Percentiles rank a stretch among this genome's conserved stretches.
Conservation (phyloP, 1,140 invertebrate species). For the Drosophila takahashii region DNA sequence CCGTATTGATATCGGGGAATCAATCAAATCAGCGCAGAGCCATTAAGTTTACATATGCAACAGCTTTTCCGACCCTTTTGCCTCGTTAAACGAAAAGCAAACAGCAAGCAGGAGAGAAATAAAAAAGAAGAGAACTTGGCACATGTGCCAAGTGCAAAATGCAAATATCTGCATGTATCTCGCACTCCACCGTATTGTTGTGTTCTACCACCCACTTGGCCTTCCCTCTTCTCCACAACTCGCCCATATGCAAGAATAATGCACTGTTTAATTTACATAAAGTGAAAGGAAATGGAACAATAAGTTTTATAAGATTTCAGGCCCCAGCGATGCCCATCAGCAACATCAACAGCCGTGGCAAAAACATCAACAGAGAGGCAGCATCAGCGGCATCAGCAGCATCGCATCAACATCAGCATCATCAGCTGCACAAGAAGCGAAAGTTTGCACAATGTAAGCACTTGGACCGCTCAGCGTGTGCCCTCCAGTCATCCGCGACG, state of each 20-base stretch:
- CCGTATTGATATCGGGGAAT: slow-evolving; percentile 53
- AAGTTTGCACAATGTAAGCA: slow-evolving; percentile 69
- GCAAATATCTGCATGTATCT: slow-evolving; percentile 32
- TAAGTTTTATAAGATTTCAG: slow-evolving; percentile 69
- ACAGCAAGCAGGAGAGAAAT: background rate
- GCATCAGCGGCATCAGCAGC: background rate
- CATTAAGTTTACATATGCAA: slow-evolving; percentile 45
- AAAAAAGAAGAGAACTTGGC: background rate
- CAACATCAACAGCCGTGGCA: slow-evolving; percentile 6
- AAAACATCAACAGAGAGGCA: slow-evolving; percentile 9
- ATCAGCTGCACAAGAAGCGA: slow-evolving; percentile 67
- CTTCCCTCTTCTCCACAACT: background rate
- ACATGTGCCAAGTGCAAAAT: slow-evolving; percentile 42
- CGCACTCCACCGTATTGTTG: slow-evolving; percentile 6
- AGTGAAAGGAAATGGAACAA: slow-evolving; percentile 79
- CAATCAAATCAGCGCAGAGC: slow-evolving; percentile 65
- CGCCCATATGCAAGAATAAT: slow-evolving; percentile 55
- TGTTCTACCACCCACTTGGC: background rate
- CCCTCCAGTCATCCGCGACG: slow-evolving; percentile 53
- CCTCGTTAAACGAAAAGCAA: slow-evolving; percentile 18
- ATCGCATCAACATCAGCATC: slow-evolving; percentile 7
- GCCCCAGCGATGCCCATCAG: slow-evolving; percentile 17
- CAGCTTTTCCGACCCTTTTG: slow-evolving; percentile 24
- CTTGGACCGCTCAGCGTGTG: slow-evolving; percentile 27
- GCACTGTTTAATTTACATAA: slow-evolving; percentile 77